phyloP scores from a whole-genome alignment of 2,797 vertebrate species.

The Thunnus albacares region DNA sequence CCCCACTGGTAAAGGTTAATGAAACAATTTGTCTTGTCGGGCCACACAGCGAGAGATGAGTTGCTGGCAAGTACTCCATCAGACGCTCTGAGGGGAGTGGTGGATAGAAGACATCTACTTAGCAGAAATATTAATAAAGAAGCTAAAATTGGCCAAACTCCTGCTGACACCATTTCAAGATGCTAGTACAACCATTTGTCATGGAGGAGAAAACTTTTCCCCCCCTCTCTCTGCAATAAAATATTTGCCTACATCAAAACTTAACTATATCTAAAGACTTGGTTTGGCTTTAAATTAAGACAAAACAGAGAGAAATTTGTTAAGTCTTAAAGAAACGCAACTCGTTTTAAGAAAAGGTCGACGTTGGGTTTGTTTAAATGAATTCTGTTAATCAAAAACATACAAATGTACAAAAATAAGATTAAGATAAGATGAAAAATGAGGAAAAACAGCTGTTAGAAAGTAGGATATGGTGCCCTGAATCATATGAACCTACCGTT shows the following conservation, averaged over 20 bases:
- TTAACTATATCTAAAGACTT: background rate
- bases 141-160: constrained; percentile 72
- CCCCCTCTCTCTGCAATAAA: constrained; percentile 19
- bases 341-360: background rate
- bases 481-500: constrained; percentile 87
- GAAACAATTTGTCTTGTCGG: constrained; percentile 77
- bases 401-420: background rate
- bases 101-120: constrained; percentile 44
- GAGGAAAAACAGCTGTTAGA: background rate
- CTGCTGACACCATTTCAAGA: constrained; percentile 64
- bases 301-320: too few species aligned
- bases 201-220: constrained; percentile 12
- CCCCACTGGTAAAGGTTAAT: constrained; percentile 75
- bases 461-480: too few species aligned
- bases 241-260: constrained; percentile 33
- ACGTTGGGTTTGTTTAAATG: background rate
- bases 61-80: constrained; percentile 63
- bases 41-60: constrained; percentile 63
- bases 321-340: background rate
- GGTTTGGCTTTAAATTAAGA: background rate
- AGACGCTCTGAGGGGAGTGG: constrained; percentile 75
- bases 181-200: constrained; percentile 61
- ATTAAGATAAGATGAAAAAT: background rate
- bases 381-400: background rate
- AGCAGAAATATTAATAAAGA: constrained; percentile 71